phyloP scores from a whole-genome alignment of 2,113 vertebrate species.

The Euleptes europaea region DNA sequence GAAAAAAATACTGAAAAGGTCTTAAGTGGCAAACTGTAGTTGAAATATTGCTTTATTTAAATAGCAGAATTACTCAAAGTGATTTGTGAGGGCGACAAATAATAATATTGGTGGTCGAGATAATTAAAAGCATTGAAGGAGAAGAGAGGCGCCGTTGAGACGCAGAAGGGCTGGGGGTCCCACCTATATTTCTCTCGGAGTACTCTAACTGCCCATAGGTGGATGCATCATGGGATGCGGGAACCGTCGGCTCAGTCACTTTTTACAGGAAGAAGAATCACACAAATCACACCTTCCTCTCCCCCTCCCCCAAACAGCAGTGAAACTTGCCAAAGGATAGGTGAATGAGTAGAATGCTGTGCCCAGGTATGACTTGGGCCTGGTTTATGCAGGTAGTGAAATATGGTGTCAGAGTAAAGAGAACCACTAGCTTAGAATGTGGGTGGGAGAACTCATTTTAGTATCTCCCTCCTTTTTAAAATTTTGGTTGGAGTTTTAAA shows the following conservation, averaged over 20 bases:
- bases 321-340: not conserved
- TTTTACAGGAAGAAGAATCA: not conserved
- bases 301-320: too few species aligned
- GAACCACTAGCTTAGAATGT: not conserved
- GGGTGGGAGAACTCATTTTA: not conserved
- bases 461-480: too few species aligned
- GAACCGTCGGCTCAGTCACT: not conserved
- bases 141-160: rapidly evolving
- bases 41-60: constrained; percentile 45
- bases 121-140: not conserved
- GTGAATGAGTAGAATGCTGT: not conserved
- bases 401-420: not conserved
- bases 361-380: too few species aligned
- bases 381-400: not conserved
- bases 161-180: not conserved
- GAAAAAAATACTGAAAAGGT: constrained; percentile 55
- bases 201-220: not conserved
- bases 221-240: not conserved
- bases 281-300: too few species aligned
- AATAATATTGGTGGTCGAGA: not conserved
- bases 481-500: too few species aligned
- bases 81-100: constrained; percentile 41
- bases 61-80: constrained; percentile 31
- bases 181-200: not conserved
- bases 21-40: constrained; percentile 41